A percentile compares a stretch with the other conserved stretches of the same genome.
phyloP scores from a whole-genome alignment of 2,888 invertebrate genomes.

The Plemyria rubiginata region DNA sequence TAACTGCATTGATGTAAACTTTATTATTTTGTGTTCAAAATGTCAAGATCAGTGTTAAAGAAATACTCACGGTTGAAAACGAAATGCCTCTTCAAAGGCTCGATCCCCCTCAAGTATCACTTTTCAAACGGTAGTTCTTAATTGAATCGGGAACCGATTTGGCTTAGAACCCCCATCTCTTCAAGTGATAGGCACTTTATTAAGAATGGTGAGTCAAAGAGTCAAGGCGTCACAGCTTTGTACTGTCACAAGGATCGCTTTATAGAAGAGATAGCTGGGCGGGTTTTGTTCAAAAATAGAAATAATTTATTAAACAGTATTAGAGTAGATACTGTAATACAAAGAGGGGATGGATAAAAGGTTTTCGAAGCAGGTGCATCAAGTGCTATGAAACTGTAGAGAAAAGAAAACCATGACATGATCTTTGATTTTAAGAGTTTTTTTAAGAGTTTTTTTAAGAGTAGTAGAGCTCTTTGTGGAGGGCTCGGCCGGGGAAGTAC shows the following conservation, averaged over 20 bases:
- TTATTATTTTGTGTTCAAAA: background rate
- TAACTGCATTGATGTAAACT: too few species aligned
- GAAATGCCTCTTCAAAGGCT: slow-evolving; percentile 5
- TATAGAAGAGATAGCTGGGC: background rate
- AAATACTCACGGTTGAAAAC: slow-evolving; percentile 13
- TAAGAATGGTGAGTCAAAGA: slow-evolving; percentile 26
- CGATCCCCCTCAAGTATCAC: slow-evolving; percentile 20
- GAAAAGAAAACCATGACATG: too few species aligned
- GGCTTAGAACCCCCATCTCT: slow-evolving; percentile 34
- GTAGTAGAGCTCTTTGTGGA: too few species aligned
- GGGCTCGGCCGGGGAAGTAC: too few species aligned
- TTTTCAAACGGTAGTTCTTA: slow-evolving; percentile 34
- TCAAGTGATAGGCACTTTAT: slow-evolving; percentile 39
- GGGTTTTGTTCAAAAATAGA: too few species aligned
- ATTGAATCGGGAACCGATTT: slow-evolving; percentile 40
- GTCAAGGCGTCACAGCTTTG: slow-evolving; percentile 22
- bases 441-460: too few species aligned
- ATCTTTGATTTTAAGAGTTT: too few species aligned
- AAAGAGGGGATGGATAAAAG: too few species aligned
- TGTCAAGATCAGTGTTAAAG: background rate
- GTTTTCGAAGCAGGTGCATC: too few species aligned
- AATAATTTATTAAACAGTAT: background rate
- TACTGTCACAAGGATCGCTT: background rate
- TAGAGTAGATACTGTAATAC: too few species aligned
- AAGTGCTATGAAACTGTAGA: too few species aligned